Percentiles rank a stretch among this genome's conserved stretches.
Conservation (phyloP, 2,888 invertebrate genomes). For the Elysia crispata region DNA sequence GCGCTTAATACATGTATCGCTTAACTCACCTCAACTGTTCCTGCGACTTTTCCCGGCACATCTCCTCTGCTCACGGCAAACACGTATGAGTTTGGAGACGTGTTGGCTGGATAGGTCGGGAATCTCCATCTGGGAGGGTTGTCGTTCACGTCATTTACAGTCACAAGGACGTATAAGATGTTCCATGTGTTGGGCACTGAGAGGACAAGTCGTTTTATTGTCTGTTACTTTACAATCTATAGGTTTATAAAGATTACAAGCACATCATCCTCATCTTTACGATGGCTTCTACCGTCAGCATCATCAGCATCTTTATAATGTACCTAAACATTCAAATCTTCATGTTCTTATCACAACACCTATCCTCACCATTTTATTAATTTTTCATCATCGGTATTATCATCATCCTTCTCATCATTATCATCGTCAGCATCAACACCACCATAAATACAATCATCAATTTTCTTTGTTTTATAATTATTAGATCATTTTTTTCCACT, state of each 20-base stretch:
- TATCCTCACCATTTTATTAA: no score
- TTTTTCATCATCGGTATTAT: no score
- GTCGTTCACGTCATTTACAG: conserved; percentile 92
- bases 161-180: conserved; percentile 83
- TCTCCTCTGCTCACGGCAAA: conserved; percentile 87
- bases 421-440: conserved; percentile 26
- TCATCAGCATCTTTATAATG: conserved; percentile 20
- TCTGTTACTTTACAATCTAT: no score
- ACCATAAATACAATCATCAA: conserved; percentile 29
- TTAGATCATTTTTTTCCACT: background rate
- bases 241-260: no score
- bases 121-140: conserved; percentile 90
- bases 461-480: conserved; percentile 15
- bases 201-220: conserved; percentile 63
- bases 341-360: no score
- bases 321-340: no score
- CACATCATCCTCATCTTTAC: conserved; percentile 22
- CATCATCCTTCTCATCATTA: conserved; percentile 3
- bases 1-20: no score
- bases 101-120: conserved; percentile 79
- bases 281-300: background rate
- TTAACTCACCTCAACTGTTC: conserved; percentile 86
- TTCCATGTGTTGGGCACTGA: conserved; percentile 64
- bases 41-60: conserved; percentile 85
- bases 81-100: conserved; percentile 81